Conservation (phyloP, 92 coral and sea anemone species). For the Diadumene lineata region DNA sequence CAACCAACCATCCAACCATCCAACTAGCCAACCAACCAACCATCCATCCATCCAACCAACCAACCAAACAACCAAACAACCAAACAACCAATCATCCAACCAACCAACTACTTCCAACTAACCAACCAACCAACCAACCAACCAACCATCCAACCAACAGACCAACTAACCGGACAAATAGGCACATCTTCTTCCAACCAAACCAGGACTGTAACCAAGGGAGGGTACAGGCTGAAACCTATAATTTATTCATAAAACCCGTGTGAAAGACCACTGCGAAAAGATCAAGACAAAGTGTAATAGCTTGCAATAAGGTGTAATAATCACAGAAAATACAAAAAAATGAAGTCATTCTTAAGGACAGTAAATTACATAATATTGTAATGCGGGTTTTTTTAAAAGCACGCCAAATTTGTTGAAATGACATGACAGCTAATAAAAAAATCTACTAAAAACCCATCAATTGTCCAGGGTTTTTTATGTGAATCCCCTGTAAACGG, state of each 20-base stretch:
- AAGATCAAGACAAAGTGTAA: no score
- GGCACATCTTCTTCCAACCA: neutral
- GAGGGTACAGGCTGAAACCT: neutral
- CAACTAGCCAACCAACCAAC: neutral
- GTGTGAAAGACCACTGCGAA: no score
- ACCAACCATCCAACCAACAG: neutral
- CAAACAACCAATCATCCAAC: constrained; percentile 3
- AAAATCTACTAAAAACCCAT: no score
- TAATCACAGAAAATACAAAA: no score
- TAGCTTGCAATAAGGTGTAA: no score
- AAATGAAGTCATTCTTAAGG: neutral
- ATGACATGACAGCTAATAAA: no score
- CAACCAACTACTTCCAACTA: constrained; percentile 2
- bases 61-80: neutral
- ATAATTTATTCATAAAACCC: neutral
- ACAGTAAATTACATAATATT: neutral
- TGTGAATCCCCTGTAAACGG: no score
- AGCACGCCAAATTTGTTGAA: neutral
- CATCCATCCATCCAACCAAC: neutral
- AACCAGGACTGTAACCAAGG: neutral
- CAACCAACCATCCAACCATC: neutral
- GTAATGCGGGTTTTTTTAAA: neutral
- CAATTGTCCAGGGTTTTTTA: no score
- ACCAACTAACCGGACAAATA: neutral
- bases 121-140: constrained; percentile 2